These are phyloP conservation scores for Marasmarcha lunaedactyla DNA, from an alignment of 2,888 invertebrate genomes.

Conservation along the genomic window DNA sequence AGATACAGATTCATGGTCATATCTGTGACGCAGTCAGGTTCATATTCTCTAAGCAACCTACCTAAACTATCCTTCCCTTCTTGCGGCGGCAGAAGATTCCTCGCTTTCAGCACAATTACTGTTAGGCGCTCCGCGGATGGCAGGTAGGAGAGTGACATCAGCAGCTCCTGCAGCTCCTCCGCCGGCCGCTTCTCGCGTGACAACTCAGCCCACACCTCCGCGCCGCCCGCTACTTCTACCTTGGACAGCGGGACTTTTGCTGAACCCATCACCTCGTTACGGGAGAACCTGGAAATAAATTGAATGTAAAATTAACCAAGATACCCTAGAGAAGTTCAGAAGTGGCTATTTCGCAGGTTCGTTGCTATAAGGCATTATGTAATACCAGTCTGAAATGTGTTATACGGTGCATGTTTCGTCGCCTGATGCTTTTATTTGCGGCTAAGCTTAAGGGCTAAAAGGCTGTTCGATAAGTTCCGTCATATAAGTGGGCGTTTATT, in stretches of 20 bases:
- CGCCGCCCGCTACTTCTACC: conserved; percentile 80
- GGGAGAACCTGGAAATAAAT: conserved; percentile 78
- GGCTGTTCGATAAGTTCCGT: no score
- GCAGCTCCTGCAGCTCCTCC: conserved; percentile 84
- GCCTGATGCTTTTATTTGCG: no score
- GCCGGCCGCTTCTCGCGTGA: conserved; percentile 84
- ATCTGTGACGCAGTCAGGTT: no score
- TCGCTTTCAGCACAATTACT: conserved; percentile 84
- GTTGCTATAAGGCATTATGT: no score
- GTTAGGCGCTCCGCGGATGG: conserved; percentile 90
- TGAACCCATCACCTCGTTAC: conserved; percentile 90
- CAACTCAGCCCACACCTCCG: conserved; percentile 91
- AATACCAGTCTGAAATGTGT: no score
- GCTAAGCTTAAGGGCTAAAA: no score
- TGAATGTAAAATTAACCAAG: no score
- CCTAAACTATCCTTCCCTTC: conserved; percentile 75
- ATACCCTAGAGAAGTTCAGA: not conserved
- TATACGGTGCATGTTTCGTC: no score
- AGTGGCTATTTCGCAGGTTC: not conserved
- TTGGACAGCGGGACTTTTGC: conserved; percentile 82
- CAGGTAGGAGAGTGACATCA: conserved; percentile 87
- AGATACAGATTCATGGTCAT: no score
- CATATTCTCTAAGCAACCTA: no score
- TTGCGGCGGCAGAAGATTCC: conserved; percentile 82
- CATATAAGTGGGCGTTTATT: no score